A percentile compares a stretch with the other conserved stretches of the same genome.
Conservation (phyloP, 2,113 vertebrate species). For the Crotophaga sulcirostris region DNA sequence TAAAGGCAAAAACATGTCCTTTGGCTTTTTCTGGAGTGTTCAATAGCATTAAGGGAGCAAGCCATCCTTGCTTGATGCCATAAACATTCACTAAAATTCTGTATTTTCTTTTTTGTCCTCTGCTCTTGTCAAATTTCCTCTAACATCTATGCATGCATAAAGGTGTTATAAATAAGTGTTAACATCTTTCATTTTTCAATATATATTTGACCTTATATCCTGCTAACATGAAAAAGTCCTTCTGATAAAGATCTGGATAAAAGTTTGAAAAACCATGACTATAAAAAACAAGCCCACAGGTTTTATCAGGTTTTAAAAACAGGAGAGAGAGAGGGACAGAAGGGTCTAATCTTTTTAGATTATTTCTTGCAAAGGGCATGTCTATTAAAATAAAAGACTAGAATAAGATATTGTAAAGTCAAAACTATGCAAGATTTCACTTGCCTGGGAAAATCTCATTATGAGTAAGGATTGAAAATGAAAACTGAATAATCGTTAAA, state of each 20-base stretch:
- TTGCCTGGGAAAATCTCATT: neutral
- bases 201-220: neutral
- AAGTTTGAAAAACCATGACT: neutral
- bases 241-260: neutral
- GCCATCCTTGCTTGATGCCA: neutral
- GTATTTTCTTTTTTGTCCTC: neutral
- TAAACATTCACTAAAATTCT: neutral
- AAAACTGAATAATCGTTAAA: neutral
- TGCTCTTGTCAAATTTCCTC: neutral
- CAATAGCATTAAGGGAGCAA: neutral
- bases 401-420: neutral
- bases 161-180: neutral
- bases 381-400: neutral
- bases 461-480: neutral
- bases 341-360: neutral
- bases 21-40: neutral
- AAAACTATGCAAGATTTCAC: neutral
- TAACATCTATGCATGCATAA: neutral
- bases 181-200: neutral
- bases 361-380: neutral
- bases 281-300: neutral
- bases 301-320: neutral
- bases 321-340: neutral
- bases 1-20: neutral
- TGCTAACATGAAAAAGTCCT: neutral